phyloP scores from a whole-genome alignment of 1,140 invertebrate genomes.

The Limonius californicus region DNA sequence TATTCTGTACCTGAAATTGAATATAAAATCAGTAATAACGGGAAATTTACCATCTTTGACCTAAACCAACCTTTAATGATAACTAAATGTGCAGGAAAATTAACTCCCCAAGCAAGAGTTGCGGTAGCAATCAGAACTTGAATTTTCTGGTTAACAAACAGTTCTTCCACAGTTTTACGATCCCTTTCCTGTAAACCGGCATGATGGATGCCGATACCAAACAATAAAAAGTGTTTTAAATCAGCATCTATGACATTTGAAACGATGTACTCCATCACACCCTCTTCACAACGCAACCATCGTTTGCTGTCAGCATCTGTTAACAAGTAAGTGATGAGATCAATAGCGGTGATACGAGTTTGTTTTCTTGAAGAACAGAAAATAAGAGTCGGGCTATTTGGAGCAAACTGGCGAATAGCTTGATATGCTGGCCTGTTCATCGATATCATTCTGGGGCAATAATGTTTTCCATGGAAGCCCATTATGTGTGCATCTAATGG shows the following conservation, averaged over 20 bases:
- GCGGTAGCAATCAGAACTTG: conserved; percentile 98
- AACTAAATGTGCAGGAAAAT: conserved; percentile 93
- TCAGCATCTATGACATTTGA: conserved; percentile 73
- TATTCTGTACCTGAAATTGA: conserved; percentile 94
- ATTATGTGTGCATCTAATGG: conserved; percentile 93
- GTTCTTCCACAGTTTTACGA: conserved; percentile 85
- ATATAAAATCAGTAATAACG: not conserved
- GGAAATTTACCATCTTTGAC: no score
- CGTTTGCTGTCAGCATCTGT: conserved; percentile 91
- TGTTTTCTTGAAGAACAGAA: conserved; percentile 98
- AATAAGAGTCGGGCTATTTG: conserved; percentile 83
- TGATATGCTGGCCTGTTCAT: conserved; percentile 99
- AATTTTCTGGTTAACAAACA: conserved; percentile 97
- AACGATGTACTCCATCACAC: conserved; percentile 75
- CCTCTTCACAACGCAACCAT: conserved; percentile 87
- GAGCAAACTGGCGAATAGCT: conserved; percentile 90
- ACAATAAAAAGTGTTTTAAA: conserved; percentile 89
- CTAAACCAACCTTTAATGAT: conserved; percentile 56
- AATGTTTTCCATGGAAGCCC: conserved; percentile 94
- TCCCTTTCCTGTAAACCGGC: conserved; percentile 91
- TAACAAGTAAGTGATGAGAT: conserved; percentile 91
- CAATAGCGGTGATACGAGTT: conserved; percentile 93
- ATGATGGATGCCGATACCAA: conserved; percentile 98
- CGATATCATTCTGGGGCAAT: conserved; percentile 98
- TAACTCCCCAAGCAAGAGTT: conserved; percentile 98